A percentile compares a stretch with the other conserved stretches of the same genome.
Evolutionary conservation across 2,113 vertebrate species (phyloP).

Genomic region (Sterrhoptilus dennistouni): DNA sequence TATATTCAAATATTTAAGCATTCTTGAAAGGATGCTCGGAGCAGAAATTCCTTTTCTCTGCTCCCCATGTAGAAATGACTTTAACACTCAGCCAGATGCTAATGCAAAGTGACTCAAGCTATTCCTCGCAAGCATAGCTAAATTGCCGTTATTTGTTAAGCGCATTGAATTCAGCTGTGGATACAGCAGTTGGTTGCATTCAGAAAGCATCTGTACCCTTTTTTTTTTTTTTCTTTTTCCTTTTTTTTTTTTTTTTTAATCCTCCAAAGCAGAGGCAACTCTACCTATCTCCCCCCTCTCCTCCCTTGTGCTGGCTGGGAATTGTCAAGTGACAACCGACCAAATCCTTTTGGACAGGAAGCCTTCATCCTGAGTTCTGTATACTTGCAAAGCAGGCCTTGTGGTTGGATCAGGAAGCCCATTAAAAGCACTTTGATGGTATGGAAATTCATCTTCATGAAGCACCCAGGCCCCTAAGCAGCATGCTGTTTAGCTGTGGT

Average conservation of each 20-base stretch:
- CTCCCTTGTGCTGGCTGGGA: constrained; percentile 79
- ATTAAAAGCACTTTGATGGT: constrained; percentile 86
- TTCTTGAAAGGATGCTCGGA: constrained; percentile 81
- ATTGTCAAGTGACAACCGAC: constrained; percentile 84
- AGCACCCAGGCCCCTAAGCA: constrained; percentile 77
- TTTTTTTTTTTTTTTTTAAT: constrained; percentile 47
- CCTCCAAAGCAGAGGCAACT: constrained; percentile 77
- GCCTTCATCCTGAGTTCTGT: constrained; percentile 78
- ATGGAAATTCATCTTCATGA: constrained; percentile 86
- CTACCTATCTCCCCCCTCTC: constrained; percentile 72
- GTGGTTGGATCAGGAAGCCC: constrained; percentile 81
- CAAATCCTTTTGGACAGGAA: constrained; percentile 85
- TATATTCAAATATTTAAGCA: constrained; percentile 85
- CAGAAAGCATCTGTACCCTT: constrained; percentile 80
- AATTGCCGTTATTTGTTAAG: constrained; percentile 98
- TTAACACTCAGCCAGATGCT: constrained; percentile 87
- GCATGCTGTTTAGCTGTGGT: constrained; percentile 83
- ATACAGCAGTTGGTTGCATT: constrained; percentile 82
- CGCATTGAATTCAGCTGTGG: constrained; percentile 89
- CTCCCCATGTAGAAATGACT: constrained; percentile 80
- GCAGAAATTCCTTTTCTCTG: constrained; percentile 81
- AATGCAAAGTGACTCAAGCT: constrained; percentile 93
- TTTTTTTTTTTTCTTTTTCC: background rate
- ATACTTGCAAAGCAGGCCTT: constrained; percentile 79
- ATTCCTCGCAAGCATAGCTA: constrained; percentile 88